A percentile compares a stretch with the other conserved stretches of the same genome.
These are phyloP conservation scores for Laothoe populi DNA, from an alignment of 2,888 invertebrate species.

Conservation along the genomic window DNA sequence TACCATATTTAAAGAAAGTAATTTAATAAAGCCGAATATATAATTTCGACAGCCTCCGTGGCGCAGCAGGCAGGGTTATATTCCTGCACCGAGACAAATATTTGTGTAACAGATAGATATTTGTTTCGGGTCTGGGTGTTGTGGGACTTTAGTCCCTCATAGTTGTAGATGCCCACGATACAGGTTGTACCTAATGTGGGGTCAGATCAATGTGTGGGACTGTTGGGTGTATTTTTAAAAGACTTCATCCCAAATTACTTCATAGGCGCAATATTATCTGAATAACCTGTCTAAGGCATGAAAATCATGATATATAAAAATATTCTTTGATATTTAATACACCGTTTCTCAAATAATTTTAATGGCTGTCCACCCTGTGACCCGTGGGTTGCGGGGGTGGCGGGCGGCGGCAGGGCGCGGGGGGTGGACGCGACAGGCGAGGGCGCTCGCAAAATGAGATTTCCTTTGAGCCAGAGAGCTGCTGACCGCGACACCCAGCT, in stretches of 20 bases:
- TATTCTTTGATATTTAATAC: slow-evolving; percentile 12
- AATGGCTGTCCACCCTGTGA: slow-evolving; percentile 69
- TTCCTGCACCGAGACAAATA: too few relatives aligned
- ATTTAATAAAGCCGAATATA: too few relatives aligned
- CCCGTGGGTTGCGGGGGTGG: slow-evolving; percentile 20
- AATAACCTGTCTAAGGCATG: background rate
- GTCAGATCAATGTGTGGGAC: too few relatives aligned
- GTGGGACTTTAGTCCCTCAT: too few relatives aligned
- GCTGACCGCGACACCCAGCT: slow-evolving; percentile 70
- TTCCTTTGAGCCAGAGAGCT: slow-evolving; percentile 76
- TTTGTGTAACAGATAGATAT: too few relatives aligned
- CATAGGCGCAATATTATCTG: background rate
- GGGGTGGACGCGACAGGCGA: slow-evolving; percentile 35
- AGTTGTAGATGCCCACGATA: too few relatives aligned
- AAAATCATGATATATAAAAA: background rate
- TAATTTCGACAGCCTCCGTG: too few relatives aligned
- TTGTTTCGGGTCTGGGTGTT: too few relatives aligned
- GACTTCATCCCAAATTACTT: background rate
- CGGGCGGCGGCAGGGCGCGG: slow-evolving; percentile 38
- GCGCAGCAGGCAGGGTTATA: too few relatives aligned
- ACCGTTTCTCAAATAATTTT: slow-evolving; percentile 77
- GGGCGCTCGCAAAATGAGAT: slow-evolving; percentile 74
- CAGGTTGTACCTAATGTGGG: too few relatives aligned
- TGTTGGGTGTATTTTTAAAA: too few relatives aligned
- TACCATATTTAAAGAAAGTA: too few relatives aligned